Evolutionary conservation across 2,888 invertebrate genomes (phyloP).

Genomic region (Ditula angustiorana): DNA sequence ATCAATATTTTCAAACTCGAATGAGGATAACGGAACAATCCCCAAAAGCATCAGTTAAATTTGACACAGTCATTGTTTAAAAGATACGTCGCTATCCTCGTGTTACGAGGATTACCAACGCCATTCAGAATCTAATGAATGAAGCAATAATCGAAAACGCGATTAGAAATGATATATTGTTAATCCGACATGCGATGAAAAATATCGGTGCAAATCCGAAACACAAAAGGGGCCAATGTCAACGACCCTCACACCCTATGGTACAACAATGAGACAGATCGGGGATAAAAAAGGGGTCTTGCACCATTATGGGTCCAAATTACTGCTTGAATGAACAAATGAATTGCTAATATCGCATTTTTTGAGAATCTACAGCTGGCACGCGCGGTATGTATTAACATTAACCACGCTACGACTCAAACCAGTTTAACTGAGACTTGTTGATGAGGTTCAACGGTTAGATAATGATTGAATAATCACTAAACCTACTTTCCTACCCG

Average conservation of each 20-base stretch:
- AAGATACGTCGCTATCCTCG: slow-evolving; percentile 50
- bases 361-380: slow-evolving; percentile 52
- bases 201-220: slow-evolving; percentile 75
- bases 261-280: slow-evolving; percentile 73
- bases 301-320: slow-evolving; percentile 75
- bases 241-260: slow-evolving; percentile 78
- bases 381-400: slow-evolving; percentile 59
- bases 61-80: slow-evolving; percentile 24
- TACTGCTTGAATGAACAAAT: slow-evolving; percentile 72
- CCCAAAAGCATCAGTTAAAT: slow-evolving; percentile 12
- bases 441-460: slow-evolving; percentile 35
- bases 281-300: slow-evolving; percentile 74
- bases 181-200: slow-evolving; percentile 74
- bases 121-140: slow-evolving; percentile 38
- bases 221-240: slow-evolving; percentile 78
- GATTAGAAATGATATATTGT: slow-evolving; percentile 74
- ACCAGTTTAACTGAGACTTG: slow-evolving; percentile 24
- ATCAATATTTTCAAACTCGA: not conserved
- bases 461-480: slow-evolving; percentile 35
- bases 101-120: slow-evolving; percentile 54
- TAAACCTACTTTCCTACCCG: slow-evolving; percentile 15
- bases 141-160: slow-evolving; percentile 55
- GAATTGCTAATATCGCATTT: slow-evolving; percentile 62
- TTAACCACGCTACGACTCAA: slow-evolving; percentile 46
- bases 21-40: slow-evolving; percentile 4